Evolutionary conservation across 2,113 vertebrate genomes (phyloP).

Genomic region (Tretioscincus oriximinensis): DNA sequence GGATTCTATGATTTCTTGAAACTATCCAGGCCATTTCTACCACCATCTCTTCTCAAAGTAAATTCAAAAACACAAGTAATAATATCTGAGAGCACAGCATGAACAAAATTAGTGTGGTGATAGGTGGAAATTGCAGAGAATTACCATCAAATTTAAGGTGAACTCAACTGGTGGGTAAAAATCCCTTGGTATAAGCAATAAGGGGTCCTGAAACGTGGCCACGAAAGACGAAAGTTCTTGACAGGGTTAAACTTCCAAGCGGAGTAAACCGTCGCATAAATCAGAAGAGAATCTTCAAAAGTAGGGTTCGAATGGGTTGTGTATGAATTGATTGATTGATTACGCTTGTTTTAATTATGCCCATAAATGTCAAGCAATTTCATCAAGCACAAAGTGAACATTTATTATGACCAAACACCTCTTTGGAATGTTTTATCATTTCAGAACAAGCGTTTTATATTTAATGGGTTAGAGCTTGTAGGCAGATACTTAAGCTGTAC

Average conservation of each 20-base stretch:
- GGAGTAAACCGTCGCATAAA: slow-evolving; percentile 26
- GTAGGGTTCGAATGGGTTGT: slow-evolving; percentile 8
- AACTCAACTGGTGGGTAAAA: not conserved
- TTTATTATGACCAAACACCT: slow-evolving; percentile 19
- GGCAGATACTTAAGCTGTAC: not conserved
- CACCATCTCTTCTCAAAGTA: no score
- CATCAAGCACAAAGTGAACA: not conserved
- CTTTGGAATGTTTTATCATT: not conserved
- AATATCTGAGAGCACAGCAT: no score
- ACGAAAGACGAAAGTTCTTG: not conserved
- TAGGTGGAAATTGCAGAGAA: not conserved
- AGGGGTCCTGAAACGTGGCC: not conserved
- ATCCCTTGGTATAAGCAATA: not conserved
- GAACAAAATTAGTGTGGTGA: no score
- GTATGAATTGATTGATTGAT: slow-evolving; percentile 34
- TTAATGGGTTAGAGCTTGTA: slow-evolving; percentile 16
- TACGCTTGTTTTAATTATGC: slow-evolving; percentile 41
- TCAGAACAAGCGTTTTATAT: slow-evolving; percentile 20
- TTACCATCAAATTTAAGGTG: not conserved
- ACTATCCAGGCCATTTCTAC: no score
- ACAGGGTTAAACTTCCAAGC: slow-evolving; percentile 22
- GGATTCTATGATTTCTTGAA: no score
- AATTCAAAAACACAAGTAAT: no score
- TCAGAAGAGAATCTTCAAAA: slow-evolving; percentile 29
- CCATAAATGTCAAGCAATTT: slow-evolving; percentile 35